Percentiles rank a stretch among this genome's conserved stretches.
These are phyloP conservation scores for Stenopsyche tienmushanensis DNA, from an alignment of 1,140 invertebrate species.

Conservation along the genomic window DNA sequence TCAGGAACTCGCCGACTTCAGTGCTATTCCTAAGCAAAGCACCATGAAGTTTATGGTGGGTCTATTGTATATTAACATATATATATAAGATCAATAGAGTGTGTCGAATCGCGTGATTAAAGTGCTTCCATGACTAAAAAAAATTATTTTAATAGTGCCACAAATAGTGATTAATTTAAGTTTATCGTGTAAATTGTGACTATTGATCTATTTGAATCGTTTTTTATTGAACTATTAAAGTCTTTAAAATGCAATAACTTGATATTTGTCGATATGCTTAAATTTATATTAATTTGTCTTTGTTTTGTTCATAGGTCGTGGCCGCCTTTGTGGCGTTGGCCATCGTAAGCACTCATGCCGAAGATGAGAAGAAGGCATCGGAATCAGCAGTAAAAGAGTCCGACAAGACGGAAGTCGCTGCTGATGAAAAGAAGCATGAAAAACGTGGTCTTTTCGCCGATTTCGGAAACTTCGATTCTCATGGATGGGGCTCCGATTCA, in stretches of 20 bases:
- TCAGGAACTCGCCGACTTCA: conserved; percentile 56
- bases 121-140: no score
- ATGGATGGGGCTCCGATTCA: conserved; percentile 42
- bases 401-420: conserved; percentile 53
- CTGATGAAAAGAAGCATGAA: conserved; percentile 68
- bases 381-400: conserved; percentile 54
- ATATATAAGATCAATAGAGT: background rate
- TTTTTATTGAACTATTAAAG: no score
- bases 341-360: conserved; percentile 54
- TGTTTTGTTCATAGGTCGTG: conserved; percentile 50
- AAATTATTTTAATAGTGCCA: no score
- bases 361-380: conserved; percentile 55
- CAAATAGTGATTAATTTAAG: no score
- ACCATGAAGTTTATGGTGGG: conserved; percentile 58
- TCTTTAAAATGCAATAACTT: no score
- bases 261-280: background rate
- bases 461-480: conserved; percentile 51
- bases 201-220: no score
- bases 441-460: conserved; percentile 66
- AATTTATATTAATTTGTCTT: conserved; percentile 5
- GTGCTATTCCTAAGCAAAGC: conserved; percentile 55
- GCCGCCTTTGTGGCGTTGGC: conserved; percentile 59
- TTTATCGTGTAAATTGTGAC: no score
- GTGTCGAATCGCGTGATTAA: no score
- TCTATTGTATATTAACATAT: conserved; percentile 1